A percentile compares a stretch with the other conserved stretches of the same genome.
Conservation (phyloP, 2,888 invertebrate species). For the Dendrolimus pini region DNA sequence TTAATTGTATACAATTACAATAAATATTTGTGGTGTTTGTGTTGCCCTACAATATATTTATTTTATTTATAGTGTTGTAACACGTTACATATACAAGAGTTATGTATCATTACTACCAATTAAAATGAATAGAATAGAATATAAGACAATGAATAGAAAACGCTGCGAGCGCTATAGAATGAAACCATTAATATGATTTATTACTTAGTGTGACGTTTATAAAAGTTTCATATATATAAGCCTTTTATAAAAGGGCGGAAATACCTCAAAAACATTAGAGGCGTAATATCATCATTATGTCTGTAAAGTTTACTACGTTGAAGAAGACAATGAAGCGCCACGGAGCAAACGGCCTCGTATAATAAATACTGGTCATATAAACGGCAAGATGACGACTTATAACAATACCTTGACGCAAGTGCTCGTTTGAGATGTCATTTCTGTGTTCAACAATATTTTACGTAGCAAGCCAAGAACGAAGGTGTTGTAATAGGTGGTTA, state of each 20-base stretch:
- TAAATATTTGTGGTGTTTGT: no score
- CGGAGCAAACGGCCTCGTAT: conserved; percentile 31
- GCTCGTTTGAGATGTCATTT: conserved; percentile 51
- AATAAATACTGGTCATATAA: conserved; percentile 20
- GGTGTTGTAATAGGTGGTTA: conserved; percentile 4
- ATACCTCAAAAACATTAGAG: conserved; percentile 23
- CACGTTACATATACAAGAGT: no score
- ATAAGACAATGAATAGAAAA: no score
- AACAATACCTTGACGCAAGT: conserved; percentile 47
- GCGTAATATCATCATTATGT: conserved; percentile 34
- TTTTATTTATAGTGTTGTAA: no score
- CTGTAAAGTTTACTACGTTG: conserved; percentile 36
- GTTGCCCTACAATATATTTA: no score
- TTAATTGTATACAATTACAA: no score
- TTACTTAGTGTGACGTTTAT: no score
- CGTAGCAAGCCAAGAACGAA: conserved; percentile 41
- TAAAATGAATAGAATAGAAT: no score
- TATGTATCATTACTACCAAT: no score
- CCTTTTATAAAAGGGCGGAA: conserved; percentile 3
- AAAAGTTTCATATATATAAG: no score
- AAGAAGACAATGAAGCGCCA: conserved; percentile 40
- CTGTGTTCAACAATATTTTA: conserved; percentile 49
- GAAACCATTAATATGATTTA: no score
- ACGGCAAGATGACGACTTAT: conserved; percentile 41
- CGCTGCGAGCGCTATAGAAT: no score